Evolutionary conservation across 2,113 vertebrate genomes (phyloP).

Genomic region (Dicrurus megarhynchus): DNA sequence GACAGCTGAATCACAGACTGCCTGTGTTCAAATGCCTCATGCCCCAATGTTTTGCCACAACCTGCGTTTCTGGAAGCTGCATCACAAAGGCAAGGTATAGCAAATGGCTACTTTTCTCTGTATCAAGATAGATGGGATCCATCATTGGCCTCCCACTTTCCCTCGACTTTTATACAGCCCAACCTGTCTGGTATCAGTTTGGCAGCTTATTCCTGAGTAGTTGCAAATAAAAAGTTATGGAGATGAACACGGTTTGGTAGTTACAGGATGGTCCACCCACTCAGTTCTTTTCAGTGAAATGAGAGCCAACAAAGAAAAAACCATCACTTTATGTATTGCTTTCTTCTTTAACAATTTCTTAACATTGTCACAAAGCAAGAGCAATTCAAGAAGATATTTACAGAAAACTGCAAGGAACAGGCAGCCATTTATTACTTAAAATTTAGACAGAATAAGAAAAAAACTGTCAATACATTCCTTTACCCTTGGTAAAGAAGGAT

Average conservation of each 20-base stretch:
- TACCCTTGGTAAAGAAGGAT: neutral
- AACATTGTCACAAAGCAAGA: neutral
- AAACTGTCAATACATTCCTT: neutral
- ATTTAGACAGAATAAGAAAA: neutral
- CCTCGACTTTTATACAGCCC: neutral
- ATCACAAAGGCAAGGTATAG: neutral
- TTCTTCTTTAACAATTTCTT: neutral
- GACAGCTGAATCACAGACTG: neutral
- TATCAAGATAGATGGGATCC: neutral
- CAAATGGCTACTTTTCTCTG: neutral
- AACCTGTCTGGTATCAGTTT: neutral
- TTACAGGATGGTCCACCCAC: neutral
- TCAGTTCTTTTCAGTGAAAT: neutral
- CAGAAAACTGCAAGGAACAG: neutral
- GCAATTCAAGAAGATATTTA: neutral
- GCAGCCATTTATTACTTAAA: neutral
- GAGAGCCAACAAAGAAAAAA: neutral
- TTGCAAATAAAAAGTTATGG: neutral
- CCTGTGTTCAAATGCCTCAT: neutral
- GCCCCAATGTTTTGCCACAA: neutral
- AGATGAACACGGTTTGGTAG: neutral
- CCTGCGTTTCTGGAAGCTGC: neutral
- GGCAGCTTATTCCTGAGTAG: neutral
- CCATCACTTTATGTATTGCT: accelerated
- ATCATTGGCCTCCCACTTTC: neutral